Evolutionary conservation across 2,797 vertebrate species (phyloP).

Genomic region (Coregonus ussuriensis): DNA sequence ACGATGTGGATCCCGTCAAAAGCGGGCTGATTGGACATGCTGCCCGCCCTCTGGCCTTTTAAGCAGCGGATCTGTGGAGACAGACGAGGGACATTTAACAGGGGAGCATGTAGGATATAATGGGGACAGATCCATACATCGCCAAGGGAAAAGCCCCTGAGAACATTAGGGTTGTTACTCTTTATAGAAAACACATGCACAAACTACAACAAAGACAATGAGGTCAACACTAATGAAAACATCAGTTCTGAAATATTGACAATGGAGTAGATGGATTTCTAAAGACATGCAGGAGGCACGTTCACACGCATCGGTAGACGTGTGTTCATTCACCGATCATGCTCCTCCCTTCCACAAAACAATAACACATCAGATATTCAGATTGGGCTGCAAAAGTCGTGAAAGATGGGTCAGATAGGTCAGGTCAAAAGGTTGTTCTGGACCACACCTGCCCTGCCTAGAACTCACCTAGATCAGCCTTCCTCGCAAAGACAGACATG

Average conservation of each 20-base stretch:
- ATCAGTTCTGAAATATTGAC: not conserved
- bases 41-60: constrained; percentile 81
- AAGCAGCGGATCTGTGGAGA: constrained; percentile 87
- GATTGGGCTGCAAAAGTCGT: not conserved
- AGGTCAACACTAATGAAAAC: constrained; percentile 10
- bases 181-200: not conserved
- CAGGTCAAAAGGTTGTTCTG: not conserved
- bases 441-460: constrained; percentile 21
- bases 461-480: constrained; percentile 88
- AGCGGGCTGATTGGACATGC: constrained; percentile 76
- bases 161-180: not conserved
- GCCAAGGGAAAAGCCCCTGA: too few species aligned
- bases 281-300: constrained; percentile 20
- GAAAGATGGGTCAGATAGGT: not conserved
- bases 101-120: not conserved
- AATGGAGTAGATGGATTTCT: constrained; percentile 2
- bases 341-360: not conserved
- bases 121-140: constrained; percentile 64
- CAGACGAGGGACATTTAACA: not conserved
- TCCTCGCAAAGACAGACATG: constrained; percentile 83
- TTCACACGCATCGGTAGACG: constrained; percentile 3
- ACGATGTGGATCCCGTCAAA: constrained; percentile 98
- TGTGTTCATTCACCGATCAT: constrained; percentile 2
- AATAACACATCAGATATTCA: not conserved
- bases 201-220: not conserved